Conservation (phyloP, 2,797 vertebrate genomes). For the Anomalospiza imberbis region DNA sequence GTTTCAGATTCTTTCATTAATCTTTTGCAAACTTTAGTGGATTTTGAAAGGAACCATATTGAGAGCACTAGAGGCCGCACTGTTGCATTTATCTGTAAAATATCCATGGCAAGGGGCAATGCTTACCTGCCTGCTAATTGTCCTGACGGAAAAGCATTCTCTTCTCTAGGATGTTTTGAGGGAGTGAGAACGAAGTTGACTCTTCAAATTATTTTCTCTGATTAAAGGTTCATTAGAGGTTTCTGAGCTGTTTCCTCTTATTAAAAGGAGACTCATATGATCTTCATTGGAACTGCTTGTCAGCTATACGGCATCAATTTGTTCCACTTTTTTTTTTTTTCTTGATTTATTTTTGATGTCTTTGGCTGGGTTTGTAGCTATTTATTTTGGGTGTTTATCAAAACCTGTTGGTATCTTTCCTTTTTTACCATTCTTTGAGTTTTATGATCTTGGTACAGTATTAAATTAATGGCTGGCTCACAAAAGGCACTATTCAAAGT, state of each 20-base stretch:
- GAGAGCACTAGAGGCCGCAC: not conserved
- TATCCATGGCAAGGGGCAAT: not conserved
- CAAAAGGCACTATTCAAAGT: not conserved
- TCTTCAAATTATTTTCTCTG: not conserved
- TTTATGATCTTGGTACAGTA: not conserved
- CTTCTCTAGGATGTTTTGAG: not conserved
- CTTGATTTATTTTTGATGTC: not conserved
- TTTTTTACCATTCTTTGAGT: not conserved
- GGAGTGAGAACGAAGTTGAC: not conserved
- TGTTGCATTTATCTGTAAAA: not conserved
- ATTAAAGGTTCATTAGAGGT: not conserved
- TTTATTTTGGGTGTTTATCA: conserved; percentile 2
- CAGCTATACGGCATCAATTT: not conserved
- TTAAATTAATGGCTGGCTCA: not conserved
- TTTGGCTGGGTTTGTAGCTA: not conserved
- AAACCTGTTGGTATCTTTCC: not conserved
- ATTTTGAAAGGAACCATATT: conserved; percentile 62
- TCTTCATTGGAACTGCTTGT: not conserved
- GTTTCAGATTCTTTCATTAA: conserved; percentile 60
- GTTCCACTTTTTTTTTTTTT: not conserved
- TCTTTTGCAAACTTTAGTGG: conserved; percentile 56
- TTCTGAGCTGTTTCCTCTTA: not conserved
- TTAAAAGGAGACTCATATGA: not conserved
- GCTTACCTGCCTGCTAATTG: not conserved
- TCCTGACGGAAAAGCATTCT: not conserved